Conservation (phyloP, 2,797 vertebrate genomes). For the Myiotriccus ornatus region DNA sequence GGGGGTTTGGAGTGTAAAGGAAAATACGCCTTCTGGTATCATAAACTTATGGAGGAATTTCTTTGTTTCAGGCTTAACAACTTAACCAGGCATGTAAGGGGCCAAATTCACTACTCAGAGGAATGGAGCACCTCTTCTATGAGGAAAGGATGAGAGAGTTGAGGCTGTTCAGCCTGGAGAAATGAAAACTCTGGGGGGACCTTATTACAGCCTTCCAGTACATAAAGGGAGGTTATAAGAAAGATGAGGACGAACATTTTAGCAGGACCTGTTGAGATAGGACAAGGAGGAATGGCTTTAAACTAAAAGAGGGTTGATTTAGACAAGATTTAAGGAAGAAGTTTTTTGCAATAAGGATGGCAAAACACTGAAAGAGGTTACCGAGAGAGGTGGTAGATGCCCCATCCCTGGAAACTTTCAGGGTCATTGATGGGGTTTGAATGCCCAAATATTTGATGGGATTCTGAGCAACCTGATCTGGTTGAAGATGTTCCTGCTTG, state of each 20-base stretch:
- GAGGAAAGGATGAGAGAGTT: background rate
- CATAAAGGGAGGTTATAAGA: background rate
- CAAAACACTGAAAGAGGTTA: background rate
- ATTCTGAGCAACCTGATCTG: background rate
- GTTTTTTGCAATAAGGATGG: background rate
- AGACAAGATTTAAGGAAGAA: background rate
- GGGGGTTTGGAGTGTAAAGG: background rate
- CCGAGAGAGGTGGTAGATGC: background rate
- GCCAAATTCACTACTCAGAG: background rate
- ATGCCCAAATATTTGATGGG: background rate
- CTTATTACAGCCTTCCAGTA: background rate
- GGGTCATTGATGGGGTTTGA: background rate
- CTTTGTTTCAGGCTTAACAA: background rate
- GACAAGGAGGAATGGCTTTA: background rate
- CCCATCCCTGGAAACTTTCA: background rate
- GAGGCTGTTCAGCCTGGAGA: background rate
- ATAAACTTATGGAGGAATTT: background rate
- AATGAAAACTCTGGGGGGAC: background rate
- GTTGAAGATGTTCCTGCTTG: background rate
- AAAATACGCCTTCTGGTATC: background rate
- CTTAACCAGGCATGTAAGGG: background rate
- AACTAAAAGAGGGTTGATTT: background rate
- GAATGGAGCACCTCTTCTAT: rapidly evolving
- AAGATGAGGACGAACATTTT: background rate
- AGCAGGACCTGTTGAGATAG: background rate